Evolutionary conservation across 2,888 invertebrate species (phyloP).

Genomic region (Fragum fragum): DNA sequence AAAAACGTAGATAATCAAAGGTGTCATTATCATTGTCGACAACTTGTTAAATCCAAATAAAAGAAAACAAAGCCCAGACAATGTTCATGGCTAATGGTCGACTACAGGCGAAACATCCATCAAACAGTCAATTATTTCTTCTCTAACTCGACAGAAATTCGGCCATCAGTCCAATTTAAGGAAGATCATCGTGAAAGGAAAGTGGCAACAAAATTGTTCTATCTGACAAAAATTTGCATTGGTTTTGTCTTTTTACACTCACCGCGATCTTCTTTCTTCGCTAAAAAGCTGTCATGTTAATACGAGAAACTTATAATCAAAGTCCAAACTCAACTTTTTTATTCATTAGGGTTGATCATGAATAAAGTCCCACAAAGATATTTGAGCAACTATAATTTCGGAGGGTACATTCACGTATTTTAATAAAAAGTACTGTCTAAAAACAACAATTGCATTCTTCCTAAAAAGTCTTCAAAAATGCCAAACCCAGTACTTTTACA

Average conservation of each 20-base stretch:
- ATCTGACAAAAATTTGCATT: neutral
- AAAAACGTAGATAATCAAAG: no score
- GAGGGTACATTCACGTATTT: no score
- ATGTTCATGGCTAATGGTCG: neutral
- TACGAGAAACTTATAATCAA: no score
- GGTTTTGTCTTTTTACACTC: neutral
- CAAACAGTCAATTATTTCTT: neutral
- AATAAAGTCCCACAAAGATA: no score
- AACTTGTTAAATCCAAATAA: neutral
- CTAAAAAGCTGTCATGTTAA: no score
- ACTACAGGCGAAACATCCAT: neutral
- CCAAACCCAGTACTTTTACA: no score
- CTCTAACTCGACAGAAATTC: neutral
- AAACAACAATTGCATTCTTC: no score
- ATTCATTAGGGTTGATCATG: no score
- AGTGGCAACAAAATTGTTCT: neutral
- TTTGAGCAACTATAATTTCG: no score
- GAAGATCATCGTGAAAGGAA: neutral
- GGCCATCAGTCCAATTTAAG: conserved; percentile 6
- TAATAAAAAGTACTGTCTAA: no score
- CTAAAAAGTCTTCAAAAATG: no score
- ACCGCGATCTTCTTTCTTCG: neutral
- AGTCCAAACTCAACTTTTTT: no score
- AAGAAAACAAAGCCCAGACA: conserved; percentile 2
- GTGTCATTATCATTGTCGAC: neutral